Evolutionary conservation across 2,113 vertebrate species (phyloP), one percentile per base, ranked within the genome.

Genomic region (Gnathonemus echidnorhynchus): DNA sequence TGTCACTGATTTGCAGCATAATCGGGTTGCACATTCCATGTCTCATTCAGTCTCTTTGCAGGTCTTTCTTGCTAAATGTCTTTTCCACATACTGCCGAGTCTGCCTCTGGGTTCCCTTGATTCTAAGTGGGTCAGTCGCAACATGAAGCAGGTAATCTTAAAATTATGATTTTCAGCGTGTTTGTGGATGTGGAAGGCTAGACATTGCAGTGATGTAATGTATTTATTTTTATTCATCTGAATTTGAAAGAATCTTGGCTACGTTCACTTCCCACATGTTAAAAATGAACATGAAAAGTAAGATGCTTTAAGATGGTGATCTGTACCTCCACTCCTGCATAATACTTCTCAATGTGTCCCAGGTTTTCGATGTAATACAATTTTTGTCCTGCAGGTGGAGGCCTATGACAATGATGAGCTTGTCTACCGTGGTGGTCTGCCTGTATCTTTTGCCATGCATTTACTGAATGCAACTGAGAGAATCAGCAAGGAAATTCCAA

Each of bases 31-130:
- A 1, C 83, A 24, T 85, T 85, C 24, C 10, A 46, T 88, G 87
- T 88, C 24, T 89, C 24, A 48, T 89, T 15, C 89, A 62, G 93
- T 92, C 83, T 93, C 74, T 92, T 91, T 91, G 45, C 92, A 99
- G 98, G 95, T 99, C 93, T 97, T 99, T 49, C 87, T 97, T 58
- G 98, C 97, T 0, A 99, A 98, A 95, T 91, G 99, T 39, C 94
- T 99, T 92, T 98, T 97, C 94, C 94, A 97, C 0, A 92, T 99
- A 93, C 90, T 97, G 91, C 98, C 98, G 45, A 98, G 97, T 90
- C 88, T 99, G 83, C 91, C 95, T 13, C 93, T 99, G 90, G 98
- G 98, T 58, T 90, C 96, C 0, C 97, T 99, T 6, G 97, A 99
- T 17, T 95, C 98, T 90, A 98, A 93, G 1, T 94, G 95, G 91